Evolutionary conservation across 2,797 vertebrate genomes (phyloP).

Genomic region (Pangasius larnaudii): DNA sequence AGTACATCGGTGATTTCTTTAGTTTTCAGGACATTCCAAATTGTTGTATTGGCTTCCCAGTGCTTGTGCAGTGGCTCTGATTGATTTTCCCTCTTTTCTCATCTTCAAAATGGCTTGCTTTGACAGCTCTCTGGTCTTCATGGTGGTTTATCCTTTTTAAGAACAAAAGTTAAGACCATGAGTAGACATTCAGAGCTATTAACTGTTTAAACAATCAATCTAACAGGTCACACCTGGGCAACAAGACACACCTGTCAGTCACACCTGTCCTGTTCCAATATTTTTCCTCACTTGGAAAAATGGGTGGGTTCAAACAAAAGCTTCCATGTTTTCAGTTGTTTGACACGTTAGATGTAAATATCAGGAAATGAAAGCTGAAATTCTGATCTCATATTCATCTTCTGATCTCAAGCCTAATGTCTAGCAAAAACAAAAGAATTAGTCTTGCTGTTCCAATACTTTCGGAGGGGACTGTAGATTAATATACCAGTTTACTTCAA

Average conservation of each 20-base stretch:
- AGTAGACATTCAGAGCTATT: too few species aligned
- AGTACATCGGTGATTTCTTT: too few species aligned
- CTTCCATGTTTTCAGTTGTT: fast-evolving
- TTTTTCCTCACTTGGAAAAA: not conserved
- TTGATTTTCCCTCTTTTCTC: too few species aligned
- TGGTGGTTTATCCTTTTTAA: too few species aligned
- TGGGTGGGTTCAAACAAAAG: not conserved
- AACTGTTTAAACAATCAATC: too few species aligned
- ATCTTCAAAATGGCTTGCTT: too few species aligned
- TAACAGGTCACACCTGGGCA: too few species aligned
- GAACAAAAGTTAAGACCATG: too few species aligned
- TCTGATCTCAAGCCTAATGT: not conserved
- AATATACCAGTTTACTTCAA: not conserved
- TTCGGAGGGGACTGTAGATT: not conserved
- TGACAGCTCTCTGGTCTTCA: too few species aligned
- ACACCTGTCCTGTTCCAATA: not conserved
- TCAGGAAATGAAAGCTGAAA: not conserved
- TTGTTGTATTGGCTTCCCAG: too few species aligned
- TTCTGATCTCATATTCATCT: not conserved
- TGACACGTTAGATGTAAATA: not conserved
- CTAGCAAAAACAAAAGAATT: not conserved
- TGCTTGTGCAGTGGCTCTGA: too few species aligned
- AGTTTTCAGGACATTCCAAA: too few species aligned
- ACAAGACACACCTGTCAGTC: not conserved
- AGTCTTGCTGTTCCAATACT: not conserved